phyloP scores from a whole-genome alignment of 2,113 vertebrate species.

The Cyphomyrus discorhynchus region DNA sequence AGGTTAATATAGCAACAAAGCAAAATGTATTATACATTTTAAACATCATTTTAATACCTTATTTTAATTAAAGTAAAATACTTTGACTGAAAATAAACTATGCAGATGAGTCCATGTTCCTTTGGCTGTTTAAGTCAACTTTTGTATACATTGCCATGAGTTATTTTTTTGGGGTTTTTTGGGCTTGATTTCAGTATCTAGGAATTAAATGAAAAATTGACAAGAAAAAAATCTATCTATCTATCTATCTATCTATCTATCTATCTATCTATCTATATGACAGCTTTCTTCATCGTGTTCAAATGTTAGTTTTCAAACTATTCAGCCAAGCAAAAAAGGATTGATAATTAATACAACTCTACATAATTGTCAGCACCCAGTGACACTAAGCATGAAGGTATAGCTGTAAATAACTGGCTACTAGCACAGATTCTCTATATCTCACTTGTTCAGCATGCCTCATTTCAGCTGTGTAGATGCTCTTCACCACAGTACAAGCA shows the following conservation, averaged over 20 bases:
- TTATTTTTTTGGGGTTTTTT: not conserved
- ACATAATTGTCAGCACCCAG: not conserved
- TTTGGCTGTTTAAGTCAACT: not conserved
- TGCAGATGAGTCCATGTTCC: not conserved
- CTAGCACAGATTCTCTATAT: not conserved
- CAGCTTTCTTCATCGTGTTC: not conserved
- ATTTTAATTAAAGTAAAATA: not conserved
- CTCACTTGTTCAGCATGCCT: not conserved
- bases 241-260: not conserved
- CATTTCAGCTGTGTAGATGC: not conserved
- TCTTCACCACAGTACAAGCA: not conserved
- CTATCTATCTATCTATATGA: not conserved
- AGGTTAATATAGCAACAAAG: not conserved
- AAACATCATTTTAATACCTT: not conserved
- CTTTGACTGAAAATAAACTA: not conserved
- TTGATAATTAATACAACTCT: not conserved
- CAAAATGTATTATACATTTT: not conserved
- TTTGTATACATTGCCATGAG: too few relatives aligned
- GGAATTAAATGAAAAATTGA: not conserved
- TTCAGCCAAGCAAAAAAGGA: not conserved
- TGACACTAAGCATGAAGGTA: not conserved
- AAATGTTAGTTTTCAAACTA: not conserved
- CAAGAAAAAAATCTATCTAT: not conserved
- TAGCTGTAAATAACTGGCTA: not conserved
- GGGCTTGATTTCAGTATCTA: not conserved